phyloP scores from a whole-genome alignment of 2,113 vertebrate genomes.

The Prietella phreatophila region DNA sequence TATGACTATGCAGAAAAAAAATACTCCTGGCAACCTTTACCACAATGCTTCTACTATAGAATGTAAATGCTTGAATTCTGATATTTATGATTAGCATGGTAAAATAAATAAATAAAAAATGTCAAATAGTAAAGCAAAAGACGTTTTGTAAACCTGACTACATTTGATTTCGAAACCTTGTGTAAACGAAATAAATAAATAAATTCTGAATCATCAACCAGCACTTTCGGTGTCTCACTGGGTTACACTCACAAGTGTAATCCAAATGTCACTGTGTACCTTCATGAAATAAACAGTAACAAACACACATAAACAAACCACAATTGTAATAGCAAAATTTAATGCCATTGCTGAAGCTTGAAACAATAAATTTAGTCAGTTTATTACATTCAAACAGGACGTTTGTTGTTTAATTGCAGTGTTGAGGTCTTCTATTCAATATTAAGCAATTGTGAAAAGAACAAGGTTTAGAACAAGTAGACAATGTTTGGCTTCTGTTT shows the following conservation, averaged over 20 bases:
- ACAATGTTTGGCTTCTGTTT: not conserved
- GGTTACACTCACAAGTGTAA: not conserved
- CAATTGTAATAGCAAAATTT: constrained; percentile 3
- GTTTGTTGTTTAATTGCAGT: not conserved
- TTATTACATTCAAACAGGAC: constrained; percentile 20
- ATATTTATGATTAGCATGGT: constrained; percentile 25
- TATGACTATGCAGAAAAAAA: not conserved
- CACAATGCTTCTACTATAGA: not conserved
- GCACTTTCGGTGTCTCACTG: not conserved
- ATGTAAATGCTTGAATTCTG: not conserved
- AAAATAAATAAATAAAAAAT: not conserved
- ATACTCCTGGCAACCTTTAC: not conserved
- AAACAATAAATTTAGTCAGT: constrained; percentile 1
- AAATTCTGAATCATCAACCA: not conserved
- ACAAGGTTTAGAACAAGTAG: not conserved
- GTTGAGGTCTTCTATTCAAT: not conserved
- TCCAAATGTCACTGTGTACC: not conserved
- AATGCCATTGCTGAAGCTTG: constrained; percentile 31
- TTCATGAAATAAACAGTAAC: not conserved
- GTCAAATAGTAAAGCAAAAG: not conserved
- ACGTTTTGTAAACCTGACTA: not conserved
- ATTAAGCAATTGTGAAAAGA: not conserved
- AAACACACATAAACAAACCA: not conserved
- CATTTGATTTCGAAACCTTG: not conserved
- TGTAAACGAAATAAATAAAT: not conserved